Evolutionary conservation across 2,113 vertebrate species (phyloP).

Genomic region (Rhabdomys dilectus): DNA sequence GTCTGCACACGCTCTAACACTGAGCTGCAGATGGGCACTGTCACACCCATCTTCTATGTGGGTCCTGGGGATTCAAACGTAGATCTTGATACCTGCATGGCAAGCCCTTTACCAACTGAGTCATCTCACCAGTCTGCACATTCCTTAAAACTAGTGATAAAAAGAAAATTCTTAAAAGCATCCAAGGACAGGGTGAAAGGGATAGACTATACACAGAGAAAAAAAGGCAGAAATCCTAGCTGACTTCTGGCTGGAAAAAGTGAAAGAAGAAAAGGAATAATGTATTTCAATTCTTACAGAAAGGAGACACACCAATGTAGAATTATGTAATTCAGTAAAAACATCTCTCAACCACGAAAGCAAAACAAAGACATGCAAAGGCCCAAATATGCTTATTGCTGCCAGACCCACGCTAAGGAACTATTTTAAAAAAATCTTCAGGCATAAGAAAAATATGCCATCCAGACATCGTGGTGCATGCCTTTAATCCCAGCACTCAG

Average conservation of each 20-base stretch:
- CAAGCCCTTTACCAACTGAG: neutral
- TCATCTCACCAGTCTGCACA: neutral
- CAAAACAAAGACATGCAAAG: neutral
- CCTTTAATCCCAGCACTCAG: neutral
- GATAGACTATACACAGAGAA: neutral
- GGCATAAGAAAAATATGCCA: neutral
- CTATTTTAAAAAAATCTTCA: neutral
- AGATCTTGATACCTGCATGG: neutral
- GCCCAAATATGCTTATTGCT: neutral
- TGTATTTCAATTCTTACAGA: neutral
- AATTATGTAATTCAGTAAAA: neutral
- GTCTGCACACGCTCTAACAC: neutral
- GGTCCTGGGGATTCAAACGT: neutral
- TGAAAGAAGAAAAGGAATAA: neutral
- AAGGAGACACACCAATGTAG: neutral
- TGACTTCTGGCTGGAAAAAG: neutral
- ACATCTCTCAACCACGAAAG: neutral
- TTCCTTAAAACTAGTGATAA: neutral
- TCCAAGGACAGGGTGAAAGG: neutral
- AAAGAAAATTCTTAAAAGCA: neutral
- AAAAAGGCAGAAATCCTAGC: neutral
- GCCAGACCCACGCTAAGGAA: neutral
- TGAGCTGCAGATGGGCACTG: neutral
- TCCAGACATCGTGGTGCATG: neutral
- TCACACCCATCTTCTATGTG: neutral